Percentiles rank a stretch among this genome's conserved stretches.
phyloP scores from a whole-genome alignment of 2,888 invertebrate genomes.

The Drosophila diplacantha region DNA sequence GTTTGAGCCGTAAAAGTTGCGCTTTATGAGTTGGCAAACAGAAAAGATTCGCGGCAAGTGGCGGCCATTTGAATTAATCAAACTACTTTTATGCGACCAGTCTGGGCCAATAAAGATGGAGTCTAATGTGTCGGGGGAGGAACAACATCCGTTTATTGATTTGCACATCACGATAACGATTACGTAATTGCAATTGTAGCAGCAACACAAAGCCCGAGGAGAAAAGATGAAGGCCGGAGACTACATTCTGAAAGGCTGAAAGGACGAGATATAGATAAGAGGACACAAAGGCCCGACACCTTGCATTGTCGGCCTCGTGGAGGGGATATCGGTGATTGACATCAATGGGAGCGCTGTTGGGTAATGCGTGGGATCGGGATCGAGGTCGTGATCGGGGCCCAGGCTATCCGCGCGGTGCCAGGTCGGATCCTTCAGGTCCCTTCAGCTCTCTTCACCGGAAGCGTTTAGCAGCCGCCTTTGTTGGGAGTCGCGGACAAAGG shows the following conservation, averaged over 20 bases:
- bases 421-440: constrained; percentile 11
- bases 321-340: constrained; percentile 38
- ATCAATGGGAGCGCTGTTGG: constrained; percentile 36
- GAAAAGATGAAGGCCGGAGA: constrained; percentile 21
- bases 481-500: constrained; percentile 21
- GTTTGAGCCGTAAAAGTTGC: constrained; percentile 30
- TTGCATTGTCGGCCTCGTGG: constrained; percentile 26
- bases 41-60: constrained; percentile 47
- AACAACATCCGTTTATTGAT: constrained; percentile 56
- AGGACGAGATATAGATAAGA: constrained; percentile 18
- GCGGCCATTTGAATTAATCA: constrained; percentile 63
- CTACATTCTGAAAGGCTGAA: constrained; percentile 1
- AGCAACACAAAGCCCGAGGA: constrained; percentile 13
- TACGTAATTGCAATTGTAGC: constrained; percentile 67
- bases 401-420: background rate
- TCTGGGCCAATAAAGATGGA: constrained; percentile 58
- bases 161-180: constrained; percentile 40
- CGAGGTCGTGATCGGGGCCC: constrained; percentile 23
- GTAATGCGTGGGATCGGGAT: constrained; percentile 42
- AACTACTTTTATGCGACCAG: constrained; percentile 52
- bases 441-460: constrained; percentile 11
- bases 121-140: constrained; percentile 5
- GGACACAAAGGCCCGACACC: constrained; percentile 30
- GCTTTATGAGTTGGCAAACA: constrained; percentile 60
- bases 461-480: constrained; percentile 35